A percentile compares a stretch with the other conserved stretches of the same genome.
phyloP scores from a whole-genome alignment of 1,140 invertebrate genomes.

The Heliconius himera region DNA sequence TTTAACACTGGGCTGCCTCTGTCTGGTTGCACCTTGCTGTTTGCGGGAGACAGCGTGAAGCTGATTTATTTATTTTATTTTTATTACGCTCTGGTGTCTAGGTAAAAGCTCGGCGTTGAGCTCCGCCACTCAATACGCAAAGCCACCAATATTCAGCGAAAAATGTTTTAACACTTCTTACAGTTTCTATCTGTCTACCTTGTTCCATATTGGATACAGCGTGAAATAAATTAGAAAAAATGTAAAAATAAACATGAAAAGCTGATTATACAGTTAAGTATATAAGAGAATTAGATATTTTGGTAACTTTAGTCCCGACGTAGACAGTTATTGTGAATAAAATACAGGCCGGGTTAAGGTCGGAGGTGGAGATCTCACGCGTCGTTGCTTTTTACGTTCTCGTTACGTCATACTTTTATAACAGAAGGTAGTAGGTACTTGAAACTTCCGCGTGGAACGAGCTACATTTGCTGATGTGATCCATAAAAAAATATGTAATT shows the following conservation, averaged over 20 bases:
- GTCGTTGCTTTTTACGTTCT: constrained; percentile 20
- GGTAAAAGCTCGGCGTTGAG: too few species aligned
- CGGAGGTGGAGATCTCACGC: constrained; percentile 24
- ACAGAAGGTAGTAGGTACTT: not conserved
- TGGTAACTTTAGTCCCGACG: constrained; percentile 11
- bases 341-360: constrained; percentile 32
- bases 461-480: not conserved
- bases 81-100: too few species aligned
- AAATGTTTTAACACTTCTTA: too few species aligned
- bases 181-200: too few species aligned
- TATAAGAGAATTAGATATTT: constrained; percentile 13
- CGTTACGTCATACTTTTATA: constrained; percentile 15
- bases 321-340: constrained; percentile 29
- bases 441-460: not conserved
- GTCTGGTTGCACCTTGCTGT: too few species aligned
- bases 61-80: too few species aligned
- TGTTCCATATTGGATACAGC: too few species aligned
- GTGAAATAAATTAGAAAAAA: too few species aligned
- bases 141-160: too few species aligned
- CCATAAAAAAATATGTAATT: not conserved
- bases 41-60: too few species aligned
- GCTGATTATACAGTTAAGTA: not conserved
- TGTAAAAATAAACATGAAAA: not conserved
- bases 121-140: too few species aligned
- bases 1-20: too few species aligned